Base-by-base conservation (phyloP, 1,140 invertebrate species). In the Eumaeus atala region DNA sequence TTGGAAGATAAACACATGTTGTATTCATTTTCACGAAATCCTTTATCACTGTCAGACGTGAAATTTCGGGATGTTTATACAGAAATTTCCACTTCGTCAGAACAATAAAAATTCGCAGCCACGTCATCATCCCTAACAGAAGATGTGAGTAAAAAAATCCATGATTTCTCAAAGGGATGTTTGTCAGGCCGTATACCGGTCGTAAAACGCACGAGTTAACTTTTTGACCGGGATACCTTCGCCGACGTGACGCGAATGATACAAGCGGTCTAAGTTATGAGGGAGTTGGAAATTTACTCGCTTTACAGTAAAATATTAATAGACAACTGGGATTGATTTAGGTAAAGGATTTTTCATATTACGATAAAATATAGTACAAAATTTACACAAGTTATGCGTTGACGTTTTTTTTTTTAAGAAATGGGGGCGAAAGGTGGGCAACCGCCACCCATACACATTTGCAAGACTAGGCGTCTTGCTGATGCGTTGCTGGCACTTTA, bases 91-190 rank as follows among this genome's bases (percentile, higher is more conserved):
- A 70, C 63, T 54, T 64, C 61, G 59, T 50, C 55, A 49, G 48
- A 34, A 52, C 44, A 64, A 55, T 53, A 40, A 44, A 62, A 62
- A 70, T 67, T 73, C 74, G 66, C 47, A 56, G 55, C 59, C 54
- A 64, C 58, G 55, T 49, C 62, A 17, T 38, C 47, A 28, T 49
- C 48, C 50, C 60, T 34, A 62, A 63, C 67, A 70, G 62, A 72
- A 68, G 67, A 68, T 56, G 69, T 75, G 72, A 73, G 72, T 74
- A 73, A 77, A 84, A n/a, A 75, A 74, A 72, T 67, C 70, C 68
- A 77, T 81, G 81, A 83, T 84, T 84, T 83, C 78, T 84, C 78
- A 77, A 75, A 84, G 81, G 81, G 73, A 76, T 74, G 75, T 75
- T 73, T 74, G 76, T 67, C 68, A 66, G 69, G 57, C 54, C 54